A percentile compares a stretch with the other conserved stretches of the same genome.
Evolutionary conservation across 2,888 invertebrate genomes (phyloP).

Genomic region (Orchesellides sinensis): DNA sequence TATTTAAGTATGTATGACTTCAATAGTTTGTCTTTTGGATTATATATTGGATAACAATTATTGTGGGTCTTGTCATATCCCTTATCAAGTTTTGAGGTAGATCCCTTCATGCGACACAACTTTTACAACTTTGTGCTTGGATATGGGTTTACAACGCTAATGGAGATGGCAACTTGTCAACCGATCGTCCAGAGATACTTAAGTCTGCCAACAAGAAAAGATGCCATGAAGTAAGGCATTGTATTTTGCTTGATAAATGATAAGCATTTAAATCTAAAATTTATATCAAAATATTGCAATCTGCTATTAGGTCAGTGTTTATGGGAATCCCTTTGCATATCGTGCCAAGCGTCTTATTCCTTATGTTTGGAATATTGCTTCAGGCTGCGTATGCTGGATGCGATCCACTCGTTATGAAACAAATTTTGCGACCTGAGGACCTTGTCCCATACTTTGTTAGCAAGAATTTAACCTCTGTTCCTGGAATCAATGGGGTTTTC

Average conservation of each 20-base stretch:
- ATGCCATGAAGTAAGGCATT: constrained; percentile 61
- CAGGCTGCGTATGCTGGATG: constrained; percentile 57
- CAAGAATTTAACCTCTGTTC: constrained; percentile 49
- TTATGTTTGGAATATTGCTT: constrained; percentile 65
- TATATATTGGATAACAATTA: not conserved
- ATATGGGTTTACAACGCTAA: constrained; percentile 50
- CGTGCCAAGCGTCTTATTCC: constrained; percentile 37
- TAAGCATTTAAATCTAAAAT: no score
- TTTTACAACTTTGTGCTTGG: constrained; percentile 68
- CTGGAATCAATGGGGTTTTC: constrained; percentile 68
- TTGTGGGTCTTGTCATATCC: not conserved
- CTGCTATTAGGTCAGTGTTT: constrained; percentile 49
- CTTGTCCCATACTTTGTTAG: constrained; percentile 63
- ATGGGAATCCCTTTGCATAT: constrained; percentile 63
- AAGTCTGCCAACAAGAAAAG: constrained; percentile 48
- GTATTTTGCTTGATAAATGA: not conserved
- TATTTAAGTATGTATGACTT: constrained; percentile 50
- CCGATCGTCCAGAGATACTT: constrained; percentile 67
- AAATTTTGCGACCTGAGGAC: constrained; percentile 38
- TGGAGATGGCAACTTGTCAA: constrained; percentile 58
- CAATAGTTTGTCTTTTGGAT: not conserved
- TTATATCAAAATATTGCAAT: no score
- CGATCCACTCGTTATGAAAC: constrained; percentile 42
- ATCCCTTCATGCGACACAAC: constrained; percentile 66
- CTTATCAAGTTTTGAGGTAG: constrained; percentile 58